Evolutionary conservation across 1,140 invertebrate species (phyloP).

Genomic region (Contarinia nasturtii): DNA sequence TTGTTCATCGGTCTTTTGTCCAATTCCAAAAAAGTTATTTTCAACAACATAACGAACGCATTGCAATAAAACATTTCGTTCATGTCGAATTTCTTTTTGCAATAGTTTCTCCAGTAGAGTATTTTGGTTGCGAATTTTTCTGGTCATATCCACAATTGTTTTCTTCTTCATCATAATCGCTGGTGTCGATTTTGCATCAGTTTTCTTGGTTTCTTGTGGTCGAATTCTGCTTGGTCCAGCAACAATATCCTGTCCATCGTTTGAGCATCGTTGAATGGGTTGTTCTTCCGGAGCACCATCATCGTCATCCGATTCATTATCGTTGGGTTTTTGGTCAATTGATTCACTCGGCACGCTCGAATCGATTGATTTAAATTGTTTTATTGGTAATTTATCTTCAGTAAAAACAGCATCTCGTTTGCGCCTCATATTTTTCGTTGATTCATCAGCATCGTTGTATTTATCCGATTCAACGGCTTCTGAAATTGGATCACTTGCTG

Average conservation of each 20-base stretch:
- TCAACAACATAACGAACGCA: conserved; percentile 50
- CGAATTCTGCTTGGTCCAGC: conserved; percentile 27
- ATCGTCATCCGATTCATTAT: conserved; percentile 12
- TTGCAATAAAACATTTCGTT: conserved; percentile 54
- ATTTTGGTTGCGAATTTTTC: conserved; percentile 21
- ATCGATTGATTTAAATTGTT: conserved; percentile 6
- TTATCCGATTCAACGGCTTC: conserved; percentile 1
- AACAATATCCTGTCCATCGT: no score
- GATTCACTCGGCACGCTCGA: conserved; percentile 2
- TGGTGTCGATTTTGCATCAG: conserved; percentile 4
- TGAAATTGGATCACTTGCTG: not conserved
- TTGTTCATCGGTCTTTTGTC: not conserved
- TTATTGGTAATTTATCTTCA: conserved; percentile 3
- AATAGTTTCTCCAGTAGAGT: conserved; percentile 36
- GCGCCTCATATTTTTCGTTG: conserved; percentile 5
- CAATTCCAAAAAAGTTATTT: conserved; percentile 42
- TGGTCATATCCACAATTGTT: not conserved
- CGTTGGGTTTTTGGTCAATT: conserved; percentile 10
- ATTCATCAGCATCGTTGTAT: conserved; percentile 1
- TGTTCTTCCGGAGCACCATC: conserved; percentile 18
- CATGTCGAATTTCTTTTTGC: conserved; percentile 39
- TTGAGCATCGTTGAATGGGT: conserved; percentile 4
- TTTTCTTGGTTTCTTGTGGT: conserved; percentile 13
- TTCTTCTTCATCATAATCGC: conserved; percentile 1
- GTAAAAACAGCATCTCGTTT: conserved; percentile 3